Conservation (phyloP, 2,888 invertebrate species). For the Schizotus pectinicornis region DNA sequence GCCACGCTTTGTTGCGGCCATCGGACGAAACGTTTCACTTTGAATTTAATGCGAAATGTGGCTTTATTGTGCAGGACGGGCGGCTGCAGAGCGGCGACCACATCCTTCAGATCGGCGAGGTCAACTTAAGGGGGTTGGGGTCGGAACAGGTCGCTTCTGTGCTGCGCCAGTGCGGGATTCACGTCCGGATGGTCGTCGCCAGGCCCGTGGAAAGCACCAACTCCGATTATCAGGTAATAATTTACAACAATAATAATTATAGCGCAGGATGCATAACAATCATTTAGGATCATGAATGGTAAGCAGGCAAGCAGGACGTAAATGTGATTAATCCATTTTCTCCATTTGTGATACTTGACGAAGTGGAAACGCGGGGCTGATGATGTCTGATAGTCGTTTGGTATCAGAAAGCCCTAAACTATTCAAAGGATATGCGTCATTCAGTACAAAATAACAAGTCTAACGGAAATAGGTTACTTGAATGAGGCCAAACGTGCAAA, state of each 20-base stretch:
- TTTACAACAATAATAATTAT: background rate
- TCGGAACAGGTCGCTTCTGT: conserved; percentile 94
- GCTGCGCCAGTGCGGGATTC: conserved; percentile 85
- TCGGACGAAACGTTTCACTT: background rate
- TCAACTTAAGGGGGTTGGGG: conserved; percentile 94
- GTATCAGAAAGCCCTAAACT: no score
- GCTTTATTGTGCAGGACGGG: conserved; percentile 73
- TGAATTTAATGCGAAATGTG: background rate
- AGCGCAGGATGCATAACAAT: no score
- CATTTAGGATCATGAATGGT: no score
- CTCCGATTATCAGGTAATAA: conserved; percentile 65
- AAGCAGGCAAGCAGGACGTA: background rate
- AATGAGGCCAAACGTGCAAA: no score
- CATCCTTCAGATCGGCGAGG: conserved; percentile 93
- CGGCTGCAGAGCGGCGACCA: conserved; percentile 97
- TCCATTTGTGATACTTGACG: no score
- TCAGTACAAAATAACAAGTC: no score
- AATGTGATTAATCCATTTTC: no score
- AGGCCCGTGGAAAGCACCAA: conserved; percentile 76
- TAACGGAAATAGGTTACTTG: no score
- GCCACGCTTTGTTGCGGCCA: background rate
- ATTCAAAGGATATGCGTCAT: no score
- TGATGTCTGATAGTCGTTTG: no score
- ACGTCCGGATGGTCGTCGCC: conserved; percentile 86
- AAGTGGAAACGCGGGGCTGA: no score